Evolutionary conservation across 2,113 vertebrate genomes (phyloP), one percentile per base, ranked within the genome.

Genomic region (Ariopsis seemanni): DNA sequence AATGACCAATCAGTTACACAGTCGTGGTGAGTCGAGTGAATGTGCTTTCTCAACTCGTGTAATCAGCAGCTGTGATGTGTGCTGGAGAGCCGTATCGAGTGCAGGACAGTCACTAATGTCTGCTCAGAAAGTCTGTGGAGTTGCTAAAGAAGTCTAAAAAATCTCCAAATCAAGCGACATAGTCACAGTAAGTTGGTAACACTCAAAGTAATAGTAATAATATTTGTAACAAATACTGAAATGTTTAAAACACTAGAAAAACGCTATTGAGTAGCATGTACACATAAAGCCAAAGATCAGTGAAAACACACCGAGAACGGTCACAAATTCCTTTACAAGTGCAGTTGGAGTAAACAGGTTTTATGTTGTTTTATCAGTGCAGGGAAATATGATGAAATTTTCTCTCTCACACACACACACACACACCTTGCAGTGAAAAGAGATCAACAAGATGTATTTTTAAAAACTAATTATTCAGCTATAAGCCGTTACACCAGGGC

Each of bases 261-360:
- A 1, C 3, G 4, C 30, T 22, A 60, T 22, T 9, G 14, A 42
- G 15, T 34, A 81, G 55, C 1, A 1, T 27, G 5, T 57, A 20
- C 30, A 22, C 27, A 11, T 5, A 34, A 34, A 27, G 3, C 11
- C 52, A n/a, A 79, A 57, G 2, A 79, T 27, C 52, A 57, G 8
- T 27, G 25, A 78, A 79, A 53, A 20, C 20, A 34, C 12, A 55
- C 7, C 6, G 12, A 12, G 74, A 3, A 0, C 6, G 14, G 18
- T 71, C 27, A 71, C 30, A 50, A 53, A 78, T 27, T 78, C 53
- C 17, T 30, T 30, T 58, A 20, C 20, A 58, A 58, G 15, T 22
- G 55, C 58, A 10, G 58, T 30, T 20, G 27, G 77, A 34, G 79
- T 81, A 80, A 80, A 80, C 55, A 60, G 79, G 17, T 22, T 81